Evolutionary conservation across 2,797 vertebrate species (phyloP), one percentile per base, ranked within the genome.

Genomic region (Rhynchonycteris naso): DNA sequence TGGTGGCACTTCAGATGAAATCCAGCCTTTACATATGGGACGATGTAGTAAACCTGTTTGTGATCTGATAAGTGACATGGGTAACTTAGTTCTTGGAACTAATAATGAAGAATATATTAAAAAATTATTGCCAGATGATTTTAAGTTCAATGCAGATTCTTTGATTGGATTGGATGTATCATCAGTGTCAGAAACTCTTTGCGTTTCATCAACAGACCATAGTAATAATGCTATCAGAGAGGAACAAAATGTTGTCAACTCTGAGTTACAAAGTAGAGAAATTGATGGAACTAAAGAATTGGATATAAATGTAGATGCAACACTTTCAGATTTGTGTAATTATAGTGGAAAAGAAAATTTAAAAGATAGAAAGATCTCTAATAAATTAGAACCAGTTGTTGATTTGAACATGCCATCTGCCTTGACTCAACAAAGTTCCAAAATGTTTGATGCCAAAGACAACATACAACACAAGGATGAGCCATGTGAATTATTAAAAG

Each of bases 51-150:
- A 99, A 96, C 99, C 99, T 1, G 97, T 99, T 84, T 99, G 99
- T 93, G 99, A 99, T 95, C 99, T 99, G 12, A 99, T 99, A 92
- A 99, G 97, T 50, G 99, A 99, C 97, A 99, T 99, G 0, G 98
- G 98, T 88, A 98, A 98, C 30, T 98, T 99, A 86, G 97, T 98
- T 95, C 97, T 93, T 90, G 91, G 98, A 30, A 97, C 96, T 47
- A 91, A 82, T 92, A 97, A 98, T 98, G 98, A 95, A 26, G 98
- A 99, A 91, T 98, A 98, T 72, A 97, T 98, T 97, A 98, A 97
- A 4, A 97, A 99, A 79, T 96, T 98, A 94, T 98, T 99, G 16
- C 35, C 97, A 30, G 97, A 90, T 63, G 98, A 98, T 74, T 98
- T 98, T 58, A 98, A 97, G 47, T 96, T 97, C 92, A 97, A 96